phyloP scores from a whole-genome alignment of 2,888 invertebrate species.

The Axea sp. region DNA sequence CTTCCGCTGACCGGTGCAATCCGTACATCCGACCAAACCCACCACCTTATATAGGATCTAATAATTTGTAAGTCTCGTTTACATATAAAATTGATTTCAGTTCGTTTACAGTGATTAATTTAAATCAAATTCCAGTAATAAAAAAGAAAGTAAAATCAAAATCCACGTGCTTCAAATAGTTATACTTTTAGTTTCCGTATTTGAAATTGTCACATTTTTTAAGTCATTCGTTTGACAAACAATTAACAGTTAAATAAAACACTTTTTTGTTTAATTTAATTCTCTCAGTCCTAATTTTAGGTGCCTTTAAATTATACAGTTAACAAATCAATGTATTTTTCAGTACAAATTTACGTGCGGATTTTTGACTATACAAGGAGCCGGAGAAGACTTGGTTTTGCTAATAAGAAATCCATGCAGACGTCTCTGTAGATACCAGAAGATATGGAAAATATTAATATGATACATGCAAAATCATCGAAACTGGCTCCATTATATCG shows the following conservation, averaged over 20 bases:
- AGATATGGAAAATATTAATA: slow-evolving; percentile 33
- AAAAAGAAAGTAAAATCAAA: background rate
- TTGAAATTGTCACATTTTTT: too few species aligned
- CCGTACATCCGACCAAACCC: slow-evolving; percentile 81
- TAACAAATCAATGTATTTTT: too few species aligned
- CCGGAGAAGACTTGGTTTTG: slow-evolving; percentile 81
- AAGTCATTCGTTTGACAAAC: too few species aligned
- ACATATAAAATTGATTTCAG: background rate
- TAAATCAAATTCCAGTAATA: background rate
- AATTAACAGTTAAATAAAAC: too few species aligned
- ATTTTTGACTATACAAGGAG: slow-evolving; percentile 81
- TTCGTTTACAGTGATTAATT: background rate
- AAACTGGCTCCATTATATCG: slow-evolving; percentile 69
- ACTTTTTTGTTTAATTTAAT: too few species aligned
- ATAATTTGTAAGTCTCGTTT: slow-evolving; percentile 80
- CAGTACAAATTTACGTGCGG: slow-evolving; percentile 76
- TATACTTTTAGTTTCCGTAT: too few species aligned
- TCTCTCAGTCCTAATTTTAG: too few species aligned
- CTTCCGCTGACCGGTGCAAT: slow-evolving; percentile 72
- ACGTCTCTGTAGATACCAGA: slow-evolving; percentile 1
- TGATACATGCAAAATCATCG: slow-evolving; percentile 67
- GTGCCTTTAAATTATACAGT: too few species aligned
- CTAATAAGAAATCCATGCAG: slow-evolving; percentile 67
- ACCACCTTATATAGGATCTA: slow-evolving; percentile 82
- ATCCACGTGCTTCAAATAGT: too few species aligned